Evolutionary conservation across 2,888 invertebrate genomes (phyloP).

Genomic region (Desoria tigrina): DNA sequence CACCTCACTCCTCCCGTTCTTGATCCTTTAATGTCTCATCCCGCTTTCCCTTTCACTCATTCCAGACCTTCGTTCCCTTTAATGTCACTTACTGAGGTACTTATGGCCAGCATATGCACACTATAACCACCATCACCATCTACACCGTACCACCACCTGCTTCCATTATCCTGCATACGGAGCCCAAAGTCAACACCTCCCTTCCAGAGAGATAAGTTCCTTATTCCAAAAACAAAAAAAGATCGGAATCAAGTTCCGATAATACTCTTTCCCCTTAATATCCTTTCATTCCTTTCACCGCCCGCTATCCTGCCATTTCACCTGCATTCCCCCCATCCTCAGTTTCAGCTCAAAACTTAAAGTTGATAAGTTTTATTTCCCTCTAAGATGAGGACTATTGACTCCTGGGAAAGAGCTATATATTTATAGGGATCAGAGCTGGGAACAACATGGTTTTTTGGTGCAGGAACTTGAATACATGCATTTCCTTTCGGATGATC

Average conservation of each 20-base stretch:
- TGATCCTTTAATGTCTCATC: constrained; percentile 42
- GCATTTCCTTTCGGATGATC: too few species aligned
- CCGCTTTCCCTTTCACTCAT: constrained; percentile 20
- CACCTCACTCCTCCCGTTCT: constrained; percentile 31
- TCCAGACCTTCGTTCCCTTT: constrained; percentile 16
- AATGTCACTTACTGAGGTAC: constrained; percentile 27
- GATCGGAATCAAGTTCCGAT: background rate
- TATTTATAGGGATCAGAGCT: too few species aligned
- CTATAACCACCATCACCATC: background rate
- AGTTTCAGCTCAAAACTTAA: too few species aligned
- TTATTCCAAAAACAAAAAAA: too few species aligned
- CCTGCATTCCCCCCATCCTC: background rate
- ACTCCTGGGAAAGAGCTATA: too few species aligned
- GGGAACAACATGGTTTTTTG: too few species aligned
- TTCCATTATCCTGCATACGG: constrained; percentile 26
- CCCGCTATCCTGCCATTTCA: background rate
- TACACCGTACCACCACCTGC: constrained; percentile 29
- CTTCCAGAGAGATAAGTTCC: constrained; percentile 12
- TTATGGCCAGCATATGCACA: constrained; percentile 26
- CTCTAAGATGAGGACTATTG: too few species aligned
- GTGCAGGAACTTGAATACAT: too few species aligned
- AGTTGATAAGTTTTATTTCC: too few species aligned
- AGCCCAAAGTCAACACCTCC: constrained; percentile 26
- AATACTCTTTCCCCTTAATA: background rate
- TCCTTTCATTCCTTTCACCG: constrained; percentile 21